Evolutionary conservation across 2,797 vertebrate genomes (phyloP).

Genomic region (Hemibagrus guttatus): DNA sequence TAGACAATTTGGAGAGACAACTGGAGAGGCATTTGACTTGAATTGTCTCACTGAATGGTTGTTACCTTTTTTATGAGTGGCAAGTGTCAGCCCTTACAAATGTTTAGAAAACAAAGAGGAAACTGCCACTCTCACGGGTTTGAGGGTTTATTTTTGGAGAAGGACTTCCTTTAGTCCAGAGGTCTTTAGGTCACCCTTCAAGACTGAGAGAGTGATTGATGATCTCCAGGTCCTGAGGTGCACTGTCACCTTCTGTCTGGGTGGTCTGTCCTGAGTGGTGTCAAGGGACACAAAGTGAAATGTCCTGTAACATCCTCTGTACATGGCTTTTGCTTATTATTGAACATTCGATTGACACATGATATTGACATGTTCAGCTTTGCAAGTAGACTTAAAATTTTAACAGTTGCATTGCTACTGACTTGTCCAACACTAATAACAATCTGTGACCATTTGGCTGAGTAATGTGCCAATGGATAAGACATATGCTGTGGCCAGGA

Average conservation of each 20-base stretch:
- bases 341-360: background rate
- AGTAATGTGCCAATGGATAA: slow-evolving; percentile 49
- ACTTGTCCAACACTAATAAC: slow-evolving; percentile 33
- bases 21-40: background rate
- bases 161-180: slow-evolving; percentile 49
- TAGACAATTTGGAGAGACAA: background rate
- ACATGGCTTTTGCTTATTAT: slow-evolving; percentile 31
- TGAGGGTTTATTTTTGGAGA: slow-evolving; percentile 49
- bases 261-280: slow-evolving; percentile 57
- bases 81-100: slow-evolving; percentile 47
- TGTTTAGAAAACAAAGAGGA: slow-evolving; percentile 56
- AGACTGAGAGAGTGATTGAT: slow-evolving; percentile 57
- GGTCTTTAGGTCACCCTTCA: slow-evolving; percentile 45
- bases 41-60: slow-evolving; percentile 22
- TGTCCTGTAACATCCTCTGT: slow-evolving; percentile 35
- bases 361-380: background rate
- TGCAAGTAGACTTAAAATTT: background rate
- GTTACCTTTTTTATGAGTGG: slow-evolving; percentile 33
- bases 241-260: slow-evolving; percentile 56
- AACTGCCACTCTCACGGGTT: slow-evolving; percentile 46
- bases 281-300: slow-evolving; percentile 53
- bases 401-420: background rate
- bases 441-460: slow-evolving; percentile 50
- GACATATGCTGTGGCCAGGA: slow-evolving; percentile 32
- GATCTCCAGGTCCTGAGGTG: slow-evolving; percentile 56